Evolutionary conservation across 1,140 invertebrate species (phyloP).

Genomic region (Drosophila paulistorum): DNA sequence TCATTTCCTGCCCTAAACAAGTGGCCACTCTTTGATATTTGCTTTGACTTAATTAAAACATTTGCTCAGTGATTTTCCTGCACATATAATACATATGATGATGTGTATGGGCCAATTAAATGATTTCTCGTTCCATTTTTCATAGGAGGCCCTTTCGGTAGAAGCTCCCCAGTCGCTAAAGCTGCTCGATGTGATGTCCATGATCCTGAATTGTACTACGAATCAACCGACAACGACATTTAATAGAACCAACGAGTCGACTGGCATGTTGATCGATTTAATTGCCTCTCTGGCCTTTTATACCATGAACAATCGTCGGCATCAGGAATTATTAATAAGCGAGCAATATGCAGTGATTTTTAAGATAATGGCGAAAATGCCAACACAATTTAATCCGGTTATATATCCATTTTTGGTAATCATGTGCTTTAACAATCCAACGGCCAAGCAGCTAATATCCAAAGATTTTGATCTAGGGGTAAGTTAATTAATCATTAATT

Average conservation of each 20-base stretch:
- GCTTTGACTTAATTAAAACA: slow-evolving; percentile 82
- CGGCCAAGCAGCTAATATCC: slow-evolving; percentile 66
- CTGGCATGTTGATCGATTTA: slow-evolving; percentile 84
- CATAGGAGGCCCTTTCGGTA: slow-evolving; percentile 91
- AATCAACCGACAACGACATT: slow-evolving; percentile 83
- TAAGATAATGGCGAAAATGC: slow-evolving; percentile 74
- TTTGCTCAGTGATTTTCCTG: slow-evolving; percentile 70
- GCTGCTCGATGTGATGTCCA: slow-evolving; percentile 93
- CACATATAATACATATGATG: slow-evolving; percentile 34
- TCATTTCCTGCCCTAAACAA: slow-evolving; percentile 75
- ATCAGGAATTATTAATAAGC: slow-evolving; percentile 82
- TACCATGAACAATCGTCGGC: slow-evolving; percentile 84
- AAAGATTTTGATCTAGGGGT: slow-evolving; percentile 77
- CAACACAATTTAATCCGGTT: slow-evolving; percentile 86
- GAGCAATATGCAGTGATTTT: slow-evolving; percentile 76
- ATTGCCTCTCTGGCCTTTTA: slow-evolving; percentile 85
- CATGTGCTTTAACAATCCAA: slow-evolving; percentile 67
- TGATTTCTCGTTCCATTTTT: slow-evolving; percentile 46
- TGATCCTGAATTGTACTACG: slow-evolving; percentile 92
- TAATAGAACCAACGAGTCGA: slow-evolving; percentile 80
- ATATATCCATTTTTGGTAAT: slow-evolving; percentile 95
- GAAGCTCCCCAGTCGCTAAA: slow-evolving; percentile 92
- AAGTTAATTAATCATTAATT: slow-evolving; percentile 32
- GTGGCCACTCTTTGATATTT: slow-evolving; percentile 75
- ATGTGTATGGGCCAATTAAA: slow-evolving; percentile 67